Evolutionary conservation across 2,113 vertebrate species (phyloP), one percentile per base, ranked within the genome.

Genomic region (Calidris pygmaea): DNA sequence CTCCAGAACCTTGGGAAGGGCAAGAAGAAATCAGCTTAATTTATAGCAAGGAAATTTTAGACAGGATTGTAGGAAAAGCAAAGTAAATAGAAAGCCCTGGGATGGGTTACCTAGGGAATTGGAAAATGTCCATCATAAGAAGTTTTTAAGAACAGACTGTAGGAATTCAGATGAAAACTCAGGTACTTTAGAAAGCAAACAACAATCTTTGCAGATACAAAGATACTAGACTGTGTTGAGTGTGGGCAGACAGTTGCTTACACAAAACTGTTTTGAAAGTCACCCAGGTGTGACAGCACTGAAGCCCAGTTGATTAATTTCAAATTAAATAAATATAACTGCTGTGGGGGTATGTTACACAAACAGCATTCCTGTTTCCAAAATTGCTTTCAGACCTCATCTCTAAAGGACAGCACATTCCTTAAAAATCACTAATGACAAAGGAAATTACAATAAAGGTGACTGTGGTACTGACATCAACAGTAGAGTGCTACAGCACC

Each of bases 31-130:
- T 45, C 66, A 70, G 52, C 29, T 76, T 67, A 65, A 73, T 87
- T 90, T 87, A 90, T 32, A 89, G 72, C 41, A 80, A 67, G 65
- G 48, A 81, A 80, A 18, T 79, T 94, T 91, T 89, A 92, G 56
- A 58, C 34, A 75, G 68, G 35, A 60, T 30, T 78, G 47, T n/a
- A 85, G 70, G 66, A 85, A 87, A 94, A 94, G 27, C 13, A 60
- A 85, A 4, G 41, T 83, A 55, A 88, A 89, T 19, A 72, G 47
- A 91, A 91, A 91, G 11, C 58, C 27, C 37, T 63, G 60, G 60
- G 73, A 88, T 39, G 37, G 56, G 60, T 62, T 78, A 34, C 60
- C 4, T 9, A 34, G 56, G 47, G 66, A 72, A 87, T 39, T 58
- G 37, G 76, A 55, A 70, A 93, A 88, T 39, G 26, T 63, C 56